phyloP scores from a whole-genome alignment of 2,888 invertebrate species.

The Agapostemon virescens region DNA sequence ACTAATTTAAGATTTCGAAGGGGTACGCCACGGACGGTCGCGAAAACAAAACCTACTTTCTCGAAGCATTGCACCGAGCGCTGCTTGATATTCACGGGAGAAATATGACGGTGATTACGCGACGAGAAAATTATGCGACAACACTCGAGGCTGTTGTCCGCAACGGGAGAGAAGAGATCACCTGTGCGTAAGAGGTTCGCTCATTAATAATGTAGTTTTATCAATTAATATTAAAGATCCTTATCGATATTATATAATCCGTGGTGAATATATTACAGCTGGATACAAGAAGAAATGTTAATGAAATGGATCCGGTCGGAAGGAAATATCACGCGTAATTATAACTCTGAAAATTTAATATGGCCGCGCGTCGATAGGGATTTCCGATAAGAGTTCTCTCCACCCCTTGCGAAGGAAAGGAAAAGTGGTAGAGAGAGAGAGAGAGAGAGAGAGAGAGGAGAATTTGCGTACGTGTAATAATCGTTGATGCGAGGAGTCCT shows the following conservation, averaged over 20 bases:
- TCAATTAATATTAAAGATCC: neutral
- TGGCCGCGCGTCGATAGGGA: neutral
- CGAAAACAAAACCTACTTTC: neutral
- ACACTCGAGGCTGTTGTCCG: too few relatives aligned
- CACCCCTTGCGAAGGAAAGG: neutral
- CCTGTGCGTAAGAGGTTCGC: neutral
- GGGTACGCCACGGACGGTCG: too few relatives aligned
- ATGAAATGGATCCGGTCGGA: conserved; percentile 5
- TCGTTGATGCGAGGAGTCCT: neutral
- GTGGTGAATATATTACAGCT: neutral
- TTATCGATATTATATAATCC: conserved; percentile 1
- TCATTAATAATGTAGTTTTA: neutral
- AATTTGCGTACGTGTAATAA: neutral
- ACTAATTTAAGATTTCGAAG: neutral
- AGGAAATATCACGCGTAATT: neutral
- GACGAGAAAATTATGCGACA: neutral
- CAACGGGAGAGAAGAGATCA: neutral
- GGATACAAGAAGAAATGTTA: neutral
- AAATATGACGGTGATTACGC: neutral
- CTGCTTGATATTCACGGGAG: neutral
- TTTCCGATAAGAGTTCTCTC: neutral
- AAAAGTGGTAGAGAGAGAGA: neutral
- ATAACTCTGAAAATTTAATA: neutral
- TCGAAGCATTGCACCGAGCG: neutral
- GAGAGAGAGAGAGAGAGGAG: neutral